These are phyloP conservation scores for Parnassius orleans DNA, from an alignment of 2,888 invertebrate species.

Conservation along the genomic window DNA sequence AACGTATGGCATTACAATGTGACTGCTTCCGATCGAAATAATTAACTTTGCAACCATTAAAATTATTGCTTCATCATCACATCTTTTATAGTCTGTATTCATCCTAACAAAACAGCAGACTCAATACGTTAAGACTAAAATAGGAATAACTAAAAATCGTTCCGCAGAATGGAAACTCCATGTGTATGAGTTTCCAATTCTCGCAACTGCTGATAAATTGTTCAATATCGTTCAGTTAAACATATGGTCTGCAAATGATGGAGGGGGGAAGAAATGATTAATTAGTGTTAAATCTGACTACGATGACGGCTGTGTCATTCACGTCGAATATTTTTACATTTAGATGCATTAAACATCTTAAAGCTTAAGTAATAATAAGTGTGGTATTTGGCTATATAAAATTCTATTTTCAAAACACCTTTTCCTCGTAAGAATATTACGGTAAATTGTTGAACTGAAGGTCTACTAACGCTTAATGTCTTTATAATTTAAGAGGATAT, in stretches of 20 bases:
- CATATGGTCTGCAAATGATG: constrained; percentile 10
- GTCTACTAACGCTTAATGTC: too few species aligned
- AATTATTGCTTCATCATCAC: too few species aligned
- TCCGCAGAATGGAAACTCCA: constrained; percentile 1
- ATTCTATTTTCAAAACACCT: too few species aligned
- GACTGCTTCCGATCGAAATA: too few species aligned
- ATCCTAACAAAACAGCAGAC: too few species aligned
- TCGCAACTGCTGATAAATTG: not conserved
- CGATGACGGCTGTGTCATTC: constrained; percentile 1
- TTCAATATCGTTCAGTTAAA: not conserved
- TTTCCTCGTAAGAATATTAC: too few species aligned
- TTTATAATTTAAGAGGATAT: too few species aligned
- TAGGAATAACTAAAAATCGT: not conserved
- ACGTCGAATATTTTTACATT: not conserved
- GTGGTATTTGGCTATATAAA: too few species aligned
- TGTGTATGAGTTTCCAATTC: not conserved
- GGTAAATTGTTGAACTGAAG: too few species aligned
- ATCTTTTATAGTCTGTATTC: too few species aligned
- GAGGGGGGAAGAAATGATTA: constrained; percentile 3
- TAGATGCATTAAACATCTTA: not conserved
- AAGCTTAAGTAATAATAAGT: not conserved
- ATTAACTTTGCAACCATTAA: too few species aligned
- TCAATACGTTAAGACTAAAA: not conserved
- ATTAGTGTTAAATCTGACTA: not conserved
- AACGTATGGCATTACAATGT: too few species aligned